Evolutionary conservation across 2,888 invertebrate genomes (phyloP).

Genomic region (Leucania comma): DNA sequence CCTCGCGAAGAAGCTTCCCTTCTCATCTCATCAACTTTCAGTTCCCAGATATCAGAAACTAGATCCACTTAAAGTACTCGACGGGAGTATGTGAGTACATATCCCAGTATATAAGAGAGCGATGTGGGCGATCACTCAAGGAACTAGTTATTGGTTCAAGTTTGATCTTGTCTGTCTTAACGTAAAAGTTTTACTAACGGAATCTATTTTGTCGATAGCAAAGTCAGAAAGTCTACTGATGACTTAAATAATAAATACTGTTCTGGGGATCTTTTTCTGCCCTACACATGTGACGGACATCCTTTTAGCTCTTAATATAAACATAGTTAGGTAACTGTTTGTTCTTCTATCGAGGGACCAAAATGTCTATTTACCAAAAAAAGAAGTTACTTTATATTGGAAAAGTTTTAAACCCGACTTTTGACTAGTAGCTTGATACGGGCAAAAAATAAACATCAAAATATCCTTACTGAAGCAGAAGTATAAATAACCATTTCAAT

Average conservation of each 20-base stretch:
- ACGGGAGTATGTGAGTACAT: conserved; percentile 43
- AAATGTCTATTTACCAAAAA: conserved; percentile 2
- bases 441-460: background rate
- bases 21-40: conserved; percentile 38
- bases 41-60: conserved; percentile 63
- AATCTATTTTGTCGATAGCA: conserved; percentile 40
- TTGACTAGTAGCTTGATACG: background rate
- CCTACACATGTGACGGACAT: conserved; percentile 1
- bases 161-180: conserved; percentile 49
- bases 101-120: conserved; percentile 35
- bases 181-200: conserved; percentile 42
- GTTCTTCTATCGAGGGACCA: background rate
- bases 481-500: conserved; percentile 4
- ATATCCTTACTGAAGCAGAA: background rate
- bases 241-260: conserved; percentile 53
- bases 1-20: conserved; percentile 41
- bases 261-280: conserved; percentile 24
- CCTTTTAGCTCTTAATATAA: conserved; percentile 20
- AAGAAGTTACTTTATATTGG: conserved; percentile 7
- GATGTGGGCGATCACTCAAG: conserved; percentile 47
- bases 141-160: conserved; percentile 43
- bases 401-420: conserved; percentile 12
- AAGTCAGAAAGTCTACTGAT: conserved; percentile 30
- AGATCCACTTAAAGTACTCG: conserved; percentile 57
- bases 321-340: conserved; percentile 21